phyloP scores from a whole-genome alignment of 2,888 invertebrate genomes.

The Antheraea yamamai region DNA sequence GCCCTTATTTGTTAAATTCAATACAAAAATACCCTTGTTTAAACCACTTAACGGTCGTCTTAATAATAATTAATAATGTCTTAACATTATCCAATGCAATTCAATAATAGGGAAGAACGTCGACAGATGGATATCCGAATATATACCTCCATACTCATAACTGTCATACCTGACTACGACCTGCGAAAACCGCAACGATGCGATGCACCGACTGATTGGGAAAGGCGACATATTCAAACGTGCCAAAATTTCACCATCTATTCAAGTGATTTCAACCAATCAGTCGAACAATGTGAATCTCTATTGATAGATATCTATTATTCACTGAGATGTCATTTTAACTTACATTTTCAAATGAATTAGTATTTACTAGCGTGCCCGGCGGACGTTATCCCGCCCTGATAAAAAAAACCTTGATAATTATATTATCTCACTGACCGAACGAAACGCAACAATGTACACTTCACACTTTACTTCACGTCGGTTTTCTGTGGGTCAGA shows the following conservation, averaged over 20 bases:
- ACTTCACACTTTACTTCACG: too few relatives aligned
- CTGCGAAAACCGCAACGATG: neutral
- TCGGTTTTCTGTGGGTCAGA: too few relatives aligned
- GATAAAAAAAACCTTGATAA: too few relatives aligned
- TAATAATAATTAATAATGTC: too few relatives aligned
- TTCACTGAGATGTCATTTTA: too few relatives aligned
- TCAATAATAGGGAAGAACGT: neutral
- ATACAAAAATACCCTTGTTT: neutral
- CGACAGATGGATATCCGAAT: neutral
- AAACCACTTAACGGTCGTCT: neutral
- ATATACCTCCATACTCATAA: neutral
- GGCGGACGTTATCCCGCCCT: too few relatives aligned
- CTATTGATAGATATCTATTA: neutral
- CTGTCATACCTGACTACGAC: neutral
- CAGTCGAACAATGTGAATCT: neutral
- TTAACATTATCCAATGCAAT: neutral
- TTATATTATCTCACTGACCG: too few relatives aligned
- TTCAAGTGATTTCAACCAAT: neutral
- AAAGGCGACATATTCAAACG: neutral
- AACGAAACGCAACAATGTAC: too few relatives aligned
- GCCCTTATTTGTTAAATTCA: neutral
- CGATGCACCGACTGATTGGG: neutral
- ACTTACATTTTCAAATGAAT: too few relatives aligned
- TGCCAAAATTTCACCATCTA: neutral
- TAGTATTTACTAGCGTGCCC: too few relatives aligned